These are phyloP conservation scores for Conopomorpha cramerella DNA, from an alignment of 1,140 invertebrate genomes.

Conservation along the genomic window DNA sequence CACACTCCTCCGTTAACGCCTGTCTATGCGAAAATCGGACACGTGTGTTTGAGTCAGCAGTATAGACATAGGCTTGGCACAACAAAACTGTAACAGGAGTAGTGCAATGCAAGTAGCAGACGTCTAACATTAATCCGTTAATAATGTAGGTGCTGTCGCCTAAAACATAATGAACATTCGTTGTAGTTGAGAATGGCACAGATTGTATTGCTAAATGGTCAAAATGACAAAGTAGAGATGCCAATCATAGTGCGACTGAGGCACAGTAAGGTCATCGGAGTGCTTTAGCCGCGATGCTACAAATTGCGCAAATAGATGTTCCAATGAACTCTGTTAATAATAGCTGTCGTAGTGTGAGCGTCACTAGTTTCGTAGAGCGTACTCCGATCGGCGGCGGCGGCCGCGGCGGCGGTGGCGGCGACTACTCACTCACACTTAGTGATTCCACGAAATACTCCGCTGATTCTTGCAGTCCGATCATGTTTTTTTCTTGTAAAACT, in stretches of 20 bases:
- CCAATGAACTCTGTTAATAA: conserved; percentile 60
- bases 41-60: conserved; percentile 15
- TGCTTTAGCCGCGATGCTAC: conserved; percentile 42
- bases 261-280: conserved; percentile 46
- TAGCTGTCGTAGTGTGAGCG: conserved; percentile 51
- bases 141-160: too few species aligned
- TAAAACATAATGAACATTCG: too few species aligned
- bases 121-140: too few species aligned
- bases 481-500: too few species aligned
- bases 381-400: conserved; percentile 8
- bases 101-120: conserved; percentile 20
- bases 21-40: conserved; percentile 16
- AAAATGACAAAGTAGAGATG: too few species aligned
- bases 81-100: conserved; percentile 13
- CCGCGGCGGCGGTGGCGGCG: too few species aligned
- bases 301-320: conserved; percentile 60
- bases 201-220: too few species aligned
- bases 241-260: too few species aligned
- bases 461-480: too few species aligned
- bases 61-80: conserved; percentile 8
- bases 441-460: too few species aligned
- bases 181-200: too few species aligned
- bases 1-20: conserved; percentile 21
- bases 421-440: too few species aligned
- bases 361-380: conserved; percentile 18